Percentiles rank a stretch among this genome's conserved stretches.
Evolutionary conservation across 2,113 vertebrate genomes (phyloP).

Genomic region (Thalassarche chlororhynchos): DNA sequence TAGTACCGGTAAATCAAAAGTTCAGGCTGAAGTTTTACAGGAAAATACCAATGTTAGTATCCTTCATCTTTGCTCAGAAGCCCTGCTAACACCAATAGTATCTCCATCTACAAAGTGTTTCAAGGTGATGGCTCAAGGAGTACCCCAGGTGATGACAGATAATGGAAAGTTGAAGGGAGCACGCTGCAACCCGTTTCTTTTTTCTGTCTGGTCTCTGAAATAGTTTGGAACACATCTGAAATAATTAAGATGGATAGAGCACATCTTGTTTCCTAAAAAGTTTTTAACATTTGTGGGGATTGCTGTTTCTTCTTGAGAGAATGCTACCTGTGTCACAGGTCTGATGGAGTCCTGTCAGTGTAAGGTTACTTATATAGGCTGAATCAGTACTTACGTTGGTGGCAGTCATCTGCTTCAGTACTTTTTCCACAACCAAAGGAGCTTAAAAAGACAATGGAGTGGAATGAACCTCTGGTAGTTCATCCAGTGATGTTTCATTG

Average conservation of each 20-base stretch:
- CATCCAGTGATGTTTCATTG: not conserved
- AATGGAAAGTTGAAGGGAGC: not conserved
- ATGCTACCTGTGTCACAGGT: not conserved
- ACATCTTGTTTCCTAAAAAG: not conserved
- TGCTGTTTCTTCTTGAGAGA: not conserved
- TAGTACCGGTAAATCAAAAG: not conserved
- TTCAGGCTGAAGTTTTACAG: not conserved
- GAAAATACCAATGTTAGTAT: not conserved
- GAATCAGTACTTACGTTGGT: not conserved
- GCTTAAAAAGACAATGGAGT: not conserved
- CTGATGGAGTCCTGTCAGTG: not conserved
- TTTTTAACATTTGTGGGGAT: not conserved
- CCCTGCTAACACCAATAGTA: not conserved
- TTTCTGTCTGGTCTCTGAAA: not conserved
- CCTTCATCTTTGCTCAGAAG: not conserved
- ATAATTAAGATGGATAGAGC: not conserved
- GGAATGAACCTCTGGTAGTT: not conserved
- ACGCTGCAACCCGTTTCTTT: not conserved
- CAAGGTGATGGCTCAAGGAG: not conserved
- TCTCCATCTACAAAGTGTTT: not conserved
- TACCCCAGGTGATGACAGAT: not conserved
- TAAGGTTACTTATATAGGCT: not conserved
- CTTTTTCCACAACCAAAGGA: not conserved
- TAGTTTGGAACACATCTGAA: not conserved
- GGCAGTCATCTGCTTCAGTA: not conserved